phyloP scores from a whole-genome alignment of 1,140 invertebrate genomes.

The Caenorhabditis briggsae region DNA sequence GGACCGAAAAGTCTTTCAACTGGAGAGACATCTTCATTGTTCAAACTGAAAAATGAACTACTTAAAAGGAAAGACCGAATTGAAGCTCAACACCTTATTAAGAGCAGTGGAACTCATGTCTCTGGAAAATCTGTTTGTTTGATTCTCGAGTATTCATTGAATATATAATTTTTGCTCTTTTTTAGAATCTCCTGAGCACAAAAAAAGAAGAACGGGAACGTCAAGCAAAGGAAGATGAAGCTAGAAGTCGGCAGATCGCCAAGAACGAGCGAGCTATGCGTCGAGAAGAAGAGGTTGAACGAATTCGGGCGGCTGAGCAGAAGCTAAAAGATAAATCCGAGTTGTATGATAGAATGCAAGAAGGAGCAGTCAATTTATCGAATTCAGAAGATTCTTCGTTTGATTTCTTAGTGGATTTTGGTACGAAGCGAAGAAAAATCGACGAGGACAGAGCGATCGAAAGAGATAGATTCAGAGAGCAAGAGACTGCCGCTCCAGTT shows the following conservation, averaged over 20 bases:
- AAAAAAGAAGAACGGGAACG: slow-evolving; percentile 61
- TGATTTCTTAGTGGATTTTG: slow-evolving; percentile 62
- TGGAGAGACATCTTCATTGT: slow-evolving; percentile 37
- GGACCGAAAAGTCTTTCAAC: slow-evolving; percentile 38
- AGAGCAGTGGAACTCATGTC: slow-evolving; percentile 9
- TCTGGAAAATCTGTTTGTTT: slow-evolving; percentile 49
- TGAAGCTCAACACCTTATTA: not conserved
- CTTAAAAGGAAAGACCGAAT: slow-evolving; percentile 47
- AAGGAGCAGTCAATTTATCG: slow-evolving; percentile 20
- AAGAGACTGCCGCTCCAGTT: slow-evolving; percentile 39
- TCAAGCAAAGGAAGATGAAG: not conserved
- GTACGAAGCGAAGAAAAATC: slow-evolving; percentile 9
- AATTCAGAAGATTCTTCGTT: slow-evolving; percentile 54
- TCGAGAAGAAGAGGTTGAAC: slow-evolving; percentile 55
- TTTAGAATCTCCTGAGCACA: slow-evolving; percentile 56
- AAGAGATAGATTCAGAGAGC: slow-evolving; percentile 1
- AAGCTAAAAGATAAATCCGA: slow-evolving; percentile 55
- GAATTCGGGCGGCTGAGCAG: not conserved
- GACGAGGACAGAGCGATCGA: slow-evolving; percentile 15
- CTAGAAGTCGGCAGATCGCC: slow-evolving; percentile 20
- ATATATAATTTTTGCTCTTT: not conserved
- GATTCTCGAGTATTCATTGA: not conserved
- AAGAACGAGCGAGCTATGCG: slow-evolving; percentile 21
- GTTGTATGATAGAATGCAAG: slow-evolving; percentile 56
- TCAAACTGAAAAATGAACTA: slow-evolving; percentile 57